These are phyloP conservation scores for Suillia variegata DNA, from an alignment of 2,888 invertebrate genomes.

Conservation along the genomic window DNA sequence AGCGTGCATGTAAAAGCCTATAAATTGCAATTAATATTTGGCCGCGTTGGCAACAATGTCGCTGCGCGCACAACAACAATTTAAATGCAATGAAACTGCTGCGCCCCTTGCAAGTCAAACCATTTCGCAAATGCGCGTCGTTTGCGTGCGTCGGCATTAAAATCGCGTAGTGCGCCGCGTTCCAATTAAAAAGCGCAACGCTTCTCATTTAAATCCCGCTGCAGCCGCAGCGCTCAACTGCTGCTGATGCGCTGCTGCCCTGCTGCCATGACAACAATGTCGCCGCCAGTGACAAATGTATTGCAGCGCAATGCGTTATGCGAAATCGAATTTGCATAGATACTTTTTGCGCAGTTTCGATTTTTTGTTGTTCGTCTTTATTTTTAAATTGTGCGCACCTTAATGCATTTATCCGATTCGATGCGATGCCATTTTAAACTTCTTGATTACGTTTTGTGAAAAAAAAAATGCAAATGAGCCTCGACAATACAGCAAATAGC, in stretches of 20 bases:
- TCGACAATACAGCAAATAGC: too few species aligned
- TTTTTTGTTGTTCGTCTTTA: not conserved
- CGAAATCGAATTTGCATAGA: constrained; percentile 3
- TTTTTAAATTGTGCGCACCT: too few species aligned
- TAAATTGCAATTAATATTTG: not conserved
- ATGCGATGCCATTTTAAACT: not conserved
- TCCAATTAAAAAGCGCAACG: not conserved
- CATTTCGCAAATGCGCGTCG: not conserved
- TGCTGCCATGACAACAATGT: not conserved
- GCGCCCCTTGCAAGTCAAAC: not conserved
- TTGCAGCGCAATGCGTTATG: too few species aligned
- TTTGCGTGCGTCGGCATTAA: not conserved
- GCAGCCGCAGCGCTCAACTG: too few species aligned
- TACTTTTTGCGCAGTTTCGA: not conserved
- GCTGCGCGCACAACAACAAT: too few species aligned
- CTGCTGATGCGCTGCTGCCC: not conserved
- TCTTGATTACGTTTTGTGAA: not conserved
- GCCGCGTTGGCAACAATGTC: not conserved
- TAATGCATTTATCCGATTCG: not conserved
- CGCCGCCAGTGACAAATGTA: not conserved
- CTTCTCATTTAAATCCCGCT: too few species aligned
- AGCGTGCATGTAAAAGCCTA: constrained; percentile 1
- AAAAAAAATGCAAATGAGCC: constrained; percentile 1
- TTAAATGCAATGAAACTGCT: not conserved
- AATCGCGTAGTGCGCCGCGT: not conserved